phyloP scores from a whole-genome alignment of 2,888 invertebrate species.

The Neelides folsomi region DNA sequence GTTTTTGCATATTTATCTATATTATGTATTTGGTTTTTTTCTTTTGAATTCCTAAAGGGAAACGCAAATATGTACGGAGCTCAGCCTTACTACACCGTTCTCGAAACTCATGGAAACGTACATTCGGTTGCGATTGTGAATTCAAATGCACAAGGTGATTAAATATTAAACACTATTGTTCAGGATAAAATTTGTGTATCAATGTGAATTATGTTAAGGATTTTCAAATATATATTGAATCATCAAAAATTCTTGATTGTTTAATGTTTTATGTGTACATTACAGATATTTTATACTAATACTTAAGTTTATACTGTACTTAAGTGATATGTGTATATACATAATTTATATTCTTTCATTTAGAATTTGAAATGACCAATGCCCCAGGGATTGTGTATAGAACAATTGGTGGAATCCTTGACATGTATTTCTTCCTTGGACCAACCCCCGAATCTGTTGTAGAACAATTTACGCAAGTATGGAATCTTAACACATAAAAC shows the following conservation, averaged over 20 bases:
- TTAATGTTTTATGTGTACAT: too few species aligned
- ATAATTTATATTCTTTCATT: too few species aligned
- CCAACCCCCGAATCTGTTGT: slow-evolving; percentile 56
- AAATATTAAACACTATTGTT: too few species aligned
- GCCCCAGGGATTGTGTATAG: slow-evolving; percentile 65
- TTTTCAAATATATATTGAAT: too few species aligned
- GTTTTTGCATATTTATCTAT: not conserved
- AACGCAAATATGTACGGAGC: slow-evolving; percentile 58
- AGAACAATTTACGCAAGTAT: slow-evolving; percentile 51
- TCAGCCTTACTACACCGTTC: slow-evolving; percentile 65
- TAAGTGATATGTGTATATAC: slow-evolving; percentile 1
- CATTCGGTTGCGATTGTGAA: slow-evolving; percentile 69
- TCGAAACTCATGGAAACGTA: slow-evolving; percentile 54
- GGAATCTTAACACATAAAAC: too few species aligned
- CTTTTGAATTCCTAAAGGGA: too few species aligned
- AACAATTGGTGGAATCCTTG: slow-evolving; percentile 64
- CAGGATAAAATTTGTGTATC: not conserved
- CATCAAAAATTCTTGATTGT: too few species aligned
- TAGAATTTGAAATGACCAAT: too few species aligned
- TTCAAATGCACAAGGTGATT: slow-evolving; percentile 78
- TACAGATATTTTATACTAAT: not conserved
- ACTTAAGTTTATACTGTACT: not conserved
- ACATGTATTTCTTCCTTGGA: slow-evolving; percentile 64
- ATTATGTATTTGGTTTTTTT: not conserved
- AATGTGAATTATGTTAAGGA: not conserved